phyloP scores from a whole-genome alignment of 2,797 vertebrate species.

The Epinephelus malabaricus region DNA sequence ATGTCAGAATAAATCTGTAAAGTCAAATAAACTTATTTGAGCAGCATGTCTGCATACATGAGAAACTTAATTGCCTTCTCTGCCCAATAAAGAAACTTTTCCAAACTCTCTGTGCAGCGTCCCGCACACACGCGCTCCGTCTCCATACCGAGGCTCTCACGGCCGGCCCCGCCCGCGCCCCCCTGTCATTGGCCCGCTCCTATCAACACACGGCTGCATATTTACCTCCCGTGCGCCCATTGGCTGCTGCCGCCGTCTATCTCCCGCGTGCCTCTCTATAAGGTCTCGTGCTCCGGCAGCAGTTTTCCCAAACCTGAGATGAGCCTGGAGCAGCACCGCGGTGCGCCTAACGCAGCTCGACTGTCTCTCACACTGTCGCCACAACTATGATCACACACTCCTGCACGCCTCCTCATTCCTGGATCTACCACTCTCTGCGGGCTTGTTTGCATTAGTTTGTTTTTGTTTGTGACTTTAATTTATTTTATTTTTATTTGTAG shows the following conservation, averaged over 20 bases:
- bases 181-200: slow-evolving; percentile 74
- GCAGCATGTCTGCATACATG: not conserved
- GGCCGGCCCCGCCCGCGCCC: slow-evolving; percentile 44
- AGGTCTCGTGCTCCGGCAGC: slow-evolving; percentile 45
- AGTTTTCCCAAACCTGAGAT: slow-evolving; percentile 66
- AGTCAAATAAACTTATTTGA: not conserved
- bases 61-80: slow-evolving; percentile 45
- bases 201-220: slow-evolving; percentile 68
- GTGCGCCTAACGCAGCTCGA: slow-evolving; percentile 48
- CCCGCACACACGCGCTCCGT: slow-evolving; percentile 45
- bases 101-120: slow-evolving; percentile 67
- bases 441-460: slow-evolving; percentile 28
- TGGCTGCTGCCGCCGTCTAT: slow-evolving; percentile 78
- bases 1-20: not conserved
- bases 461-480: slow-evolving; percentile 36
- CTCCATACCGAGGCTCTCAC: slow-evolving; percentile 63
- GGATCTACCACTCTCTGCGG: slow-evolving; percentile 40
- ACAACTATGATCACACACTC: slow-evolving; percentile 61
- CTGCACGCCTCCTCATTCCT: slow-evolving; percentile 41
- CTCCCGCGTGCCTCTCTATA: slow-evolving; percentile 66
- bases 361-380: slow-evolving; percentile 16
- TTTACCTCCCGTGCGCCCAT: slow-evolving; percentile 36
- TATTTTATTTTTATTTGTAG: slow-evolving; percentile 15
- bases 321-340: slow-evolving; percentile 51
- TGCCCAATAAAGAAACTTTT: slow-evolving; percentile 65